Base-by-base conservation (phyloP, 2,888 invertebrate genomes). In the Seira ritae region DNA sequence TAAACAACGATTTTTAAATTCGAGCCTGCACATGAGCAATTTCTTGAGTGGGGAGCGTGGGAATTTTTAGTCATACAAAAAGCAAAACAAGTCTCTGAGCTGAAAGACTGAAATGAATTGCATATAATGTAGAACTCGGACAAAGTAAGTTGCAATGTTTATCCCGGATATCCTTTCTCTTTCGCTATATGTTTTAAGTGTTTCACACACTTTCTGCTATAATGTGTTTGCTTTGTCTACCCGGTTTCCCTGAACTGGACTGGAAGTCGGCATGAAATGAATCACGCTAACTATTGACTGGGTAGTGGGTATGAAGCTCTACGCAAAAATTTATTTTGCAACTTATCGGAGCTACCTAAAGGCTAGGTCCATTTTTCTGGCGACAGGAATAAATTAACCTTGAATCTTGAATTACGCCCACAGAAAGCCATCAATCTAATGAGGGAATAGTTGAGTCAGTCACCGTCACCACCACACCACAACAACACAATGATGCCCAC, bases 401-500 rank as follows among this genome's bases (percentile, higher is more conserved):
- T 55, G 55, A 55, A 55, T 8, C 55, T 55, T 55, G 55, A 55
- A 55, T 55, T 55, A 55, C 55, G 17, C 55, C 55, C 55, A 55
- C 55, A n/a, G 55, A n/a, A 55, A 55, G 55, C 17, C 55, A 17
- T 55, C 55, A 55, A 55, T 55, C 55, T 55, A 55, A 55, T 55
- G 55, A 55, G 55, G 12, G 55, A 8, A 8, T 3, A 55, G 55
- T 55, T 31, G 31, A 31, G 31, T 31, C 31, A 31, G 31, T 31
- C 31, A 31, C n/a, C n/a, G n/a, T n/a, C n/a, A n/a, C n/a, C 42
- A 42, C 55, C 55, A 55, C 55, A 55, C 3, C 15, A 55, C 55
- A 55, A 55, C 17, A 17, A 17, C 8, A 8, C 3, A 31, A 31
- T 31, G 3, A 31, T 4, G 31, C 31, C 31, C 31, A 31, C 31